Evolutionary conservation across 2,888 invertebrate genomes (phyloP), one percentile per base, ranked within the genome.

Genomic region (Caenorhabditis doughertyi): DNA sequence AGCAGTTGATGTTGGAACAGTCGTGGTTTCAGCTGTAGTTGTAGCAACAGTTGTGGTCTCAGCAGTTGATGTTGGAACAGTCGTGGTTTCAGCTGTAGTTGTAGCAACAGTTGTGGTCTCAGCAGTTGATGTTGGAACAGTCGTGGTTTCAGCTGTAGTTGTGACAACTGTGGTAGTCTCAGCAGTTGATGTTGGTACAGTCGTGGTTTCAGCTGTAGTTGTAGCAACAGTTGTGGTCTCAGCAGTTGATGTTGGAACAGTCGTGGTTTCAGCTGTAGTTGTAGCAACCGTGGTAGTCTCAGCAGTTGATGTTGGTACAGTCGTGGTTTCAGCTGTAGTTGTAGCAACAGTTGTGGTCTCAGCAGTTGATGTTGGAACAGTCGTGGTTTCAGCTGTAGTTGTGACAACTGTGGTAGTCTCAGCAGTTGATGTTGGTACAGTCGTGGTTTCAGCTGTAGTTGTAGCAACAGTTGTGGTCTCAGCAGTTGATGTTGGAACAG

Each of bases 71-170:
- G 42, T 42, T 42, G 42, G 42, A 7, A 42, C 42, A 3, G 32
- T 32, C 4, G 32, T 32, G 4, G 32, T 32, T 32, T 32, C 32
- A 32, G 32, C 32, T 7, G 32, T 32, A 7, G 49, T 21, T 2
- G 49, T 49, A 8, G 18, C 18, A n/a, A 49, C 18, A 3, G 49
- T 49, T 18, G 49, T 49, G 2, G 49, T 49, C 21, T 49, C 49
- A 7, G 32, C 32, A 7, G 32, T 32, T 7, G 32, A 7, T 32
- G 32, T 32, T 32, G 32, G 32, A 4, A 32, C 32, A 18, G 49
- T 49, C n/a, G 49, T 49, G n/a, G 18, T 49, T 49, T 21, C 49
- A 49, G 49, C 49, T 18, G 49, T 49, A 3, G 49, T n/a, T 18
- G 32, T 32, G 4, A 9, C 5, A 32, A 32, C 32, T 4, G 49